Conservation (phyloP, 2,797 vertebrate genomes). For the Acrossocheilus wenchowensis region DNA sequence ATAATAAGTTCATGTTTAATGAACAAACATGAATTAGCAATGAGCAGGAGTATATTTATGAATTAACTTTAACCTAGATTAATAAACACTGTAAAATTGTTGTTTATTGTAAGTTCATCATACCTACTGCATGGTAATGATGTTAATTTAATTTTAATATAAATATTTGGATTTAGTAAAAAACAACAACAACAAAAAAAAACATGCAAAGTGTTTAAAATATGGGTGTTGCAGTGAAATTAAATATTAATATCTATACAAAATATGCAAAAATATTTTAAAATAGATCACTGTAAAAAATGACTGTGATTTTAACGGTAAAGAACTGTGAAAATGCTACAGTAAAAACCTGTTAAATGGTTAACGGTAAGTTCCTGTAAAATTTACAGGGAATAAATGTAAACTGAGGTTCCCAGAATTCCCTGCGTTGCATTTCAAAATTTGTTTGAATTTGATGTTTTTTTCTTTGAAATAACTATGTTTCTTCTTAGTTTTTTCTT, state of each 20-base stretch:
- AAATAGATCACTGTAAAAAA: too few relatives aligned
- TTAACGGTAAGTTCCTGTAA: too few relatives aligned
- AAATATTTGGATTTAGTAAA: neutral
- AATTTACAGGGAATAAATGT: too few relatives aligned
- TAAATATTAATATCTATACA: neutral
- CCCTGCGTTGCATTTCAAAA: too few relatives aligned
- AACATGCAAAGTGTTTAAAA: neutral
- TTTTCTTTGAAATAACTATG: too few relatives aligned
- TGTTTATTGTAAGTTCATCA: neutral
- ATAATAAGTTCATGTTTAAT: neutral
- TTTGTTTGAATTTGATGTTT: too few relatives aligned
- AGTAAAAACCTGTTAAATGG: too few relatives aligned
- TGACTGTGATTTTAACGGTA: too few relatives aligned
- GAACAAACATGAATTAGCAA: neutral
- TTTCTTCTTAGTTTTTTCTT: too few relatives aligned
- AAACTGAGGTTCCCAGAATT: too few relatives aligned
- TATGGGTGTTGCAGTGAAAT: neutral
- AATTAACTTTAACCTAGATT: neutral
- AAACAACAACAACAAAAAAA: neutral
- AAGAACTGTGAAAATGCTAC: too few relatives aligned
- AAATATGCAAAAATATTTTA: neutral
- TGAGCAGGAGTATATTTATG: neutral
- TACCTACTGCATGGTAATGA: neutral
- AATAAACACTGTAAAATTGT: neutral
- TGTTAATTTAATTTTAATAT: neutral